phyloP scores from a whole-genome alignment of 2,113 vertebrate species.

The Erinaceus europaeus region DNA sequence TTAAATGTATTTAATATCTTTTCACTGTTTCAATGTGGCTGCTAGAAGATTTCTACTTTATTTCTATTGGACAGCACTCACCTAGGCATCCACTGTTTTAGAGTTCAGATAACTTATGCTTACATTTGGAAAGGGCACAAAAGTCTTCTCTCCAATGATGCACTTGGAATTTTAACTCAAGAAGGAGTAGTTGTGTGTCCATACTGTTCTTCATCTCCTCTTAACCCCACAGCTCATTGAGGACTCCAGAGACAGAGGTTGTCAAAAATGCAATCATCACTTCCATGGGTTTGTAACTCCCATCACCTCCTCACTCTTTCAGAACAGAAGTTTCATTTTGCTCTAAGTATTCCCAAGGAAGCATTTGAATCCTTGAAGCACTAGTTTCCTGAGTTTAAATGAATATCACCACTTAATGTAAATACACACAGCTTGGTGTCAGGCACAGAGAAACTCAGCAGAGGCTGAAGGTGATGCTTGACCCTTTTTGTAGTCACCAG shows the following conservation, averaged over 20 bases:
- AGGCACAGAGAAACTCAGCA: background rate
- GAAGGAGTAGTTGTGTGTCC: background rate
- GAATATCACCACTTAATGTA: background rate
- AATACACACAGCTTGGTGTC: background rate
- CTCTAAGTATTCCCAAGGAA: background rate
- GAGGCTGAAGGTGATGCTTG: background rate
- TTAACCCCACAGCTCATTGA: background rate
- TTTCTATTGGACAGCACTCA: background rate
- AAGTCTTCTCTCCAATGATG: background rate
- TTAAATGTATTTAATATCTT: slow-evolving; percentile 16
- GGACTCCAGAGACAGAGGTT: background rate
- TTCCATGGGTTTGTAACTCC: background rate
- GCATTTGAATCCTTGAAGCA: background rate
- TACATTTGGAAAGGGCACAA: background rate
- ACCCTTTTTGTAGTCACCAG: background rate
- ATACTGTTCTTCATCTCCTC: background rate
- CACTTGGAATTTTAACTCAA: background rate
- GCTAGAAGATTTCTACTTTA: background rate
- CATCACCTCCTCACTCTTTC: background rate
- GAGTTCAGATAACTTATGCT: background rate
- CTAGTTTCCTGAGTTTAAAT: slow-evolving; percentile 29
- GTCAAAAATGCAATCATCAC: background rate
- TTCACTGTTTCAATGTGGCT: slow-evolving; percentile 19
- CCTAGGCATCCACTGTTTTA: background rate
- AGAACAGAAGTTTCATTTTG: background rate